Conservation (phyloP, 1,140 invertebrate species). For the Listronotus oregonensis region DNA sequence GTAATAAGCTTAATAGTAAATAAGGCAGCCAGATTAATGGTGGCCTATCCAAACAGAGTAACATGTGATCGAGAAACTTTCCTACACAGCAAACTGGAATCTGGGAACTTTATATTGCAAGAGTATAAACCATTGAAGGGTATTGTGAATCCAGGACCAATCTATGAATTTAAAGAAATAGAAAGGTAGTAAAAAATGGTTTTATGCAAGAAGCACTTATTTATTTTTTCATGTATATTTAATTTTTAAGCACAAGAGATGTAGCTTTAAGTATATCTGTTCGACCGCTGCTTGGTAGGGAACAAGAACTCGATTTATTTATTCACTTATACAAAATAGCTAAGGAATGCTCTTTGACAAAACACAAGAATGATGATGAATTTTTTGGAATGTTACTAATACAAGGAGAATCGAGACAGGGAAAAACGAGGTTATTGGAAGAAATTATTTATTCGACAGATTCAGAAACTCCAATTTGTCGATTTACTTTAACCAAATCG, state of each 20-base stretch:
- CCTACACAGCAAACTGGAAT: constrained; percentile 67
- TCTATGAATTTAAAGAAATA: constrained; percentile 63
- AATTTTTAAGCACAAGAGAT: constrained; percentile 21
- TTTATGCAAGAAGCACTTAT: no score
- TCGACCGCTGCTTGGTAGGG: constrained; percentile 51
- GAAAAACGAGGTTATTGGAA: constrained; percentile 64
- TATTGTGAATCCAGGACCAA: constrained; percentile 63
- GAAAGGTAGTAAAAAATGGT: no score
- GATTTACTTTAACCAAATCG: constrained; percentile 38
- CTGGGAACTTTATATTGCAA: constrained; percentile 63
- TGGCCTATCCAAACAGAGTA: constrained; percentile 67
- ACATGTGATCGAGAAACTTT: constrained; percentile 74
- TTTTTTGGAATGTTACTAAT: constrained; percentile 46
- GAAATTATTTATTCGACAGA: constrained; percentile 61
- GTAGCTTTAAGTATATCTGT: constrained; percentile 17
- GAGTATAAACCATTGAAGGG: constrained; percentile 68
- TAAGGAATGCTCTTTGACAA: constrained; percentile 22
- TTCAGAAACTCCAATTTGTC: constrained; percentile 48
- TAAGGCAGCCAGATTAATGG: constrained; percentile 77
- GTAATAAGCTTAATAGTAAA: constrained; percentile 78
- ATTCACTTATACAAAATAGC: constrained; percentile 50
- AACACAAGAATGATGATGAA: not conserved
- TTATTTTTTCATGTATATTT: no score
- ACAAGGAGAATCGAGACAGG: constrained; percentile 61
- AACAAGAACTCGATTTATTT: constrained; percentile 55